Evolutionary conservation across 2,888 invertebrate genomes (phyloP), one percentile per base, ranked within the genome.

Genomic region (Lithophane leautieri): DNA sequence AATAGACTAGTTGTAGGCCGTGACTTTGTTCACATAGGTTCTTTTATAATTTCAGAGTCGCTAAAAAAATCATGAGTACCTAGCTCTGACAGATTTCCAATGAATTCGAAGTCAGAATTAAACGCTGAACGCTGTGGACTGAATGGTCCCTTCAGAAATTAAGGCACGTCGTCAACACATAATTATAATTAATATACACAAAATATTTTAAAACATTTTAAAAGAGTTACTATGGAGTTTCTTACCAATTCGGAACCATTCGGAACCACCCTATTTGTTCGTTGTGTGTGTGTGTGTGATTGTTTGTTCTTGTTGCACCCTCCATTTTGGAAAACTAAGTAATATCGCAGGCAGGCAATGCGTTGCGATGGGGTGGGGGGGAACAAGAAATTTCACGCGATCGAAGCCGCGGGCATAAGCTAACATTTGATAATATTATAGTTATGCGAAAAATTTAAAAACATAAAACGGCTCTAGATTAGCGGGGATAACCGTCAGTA

Each of bases 401-500:
- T 34, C 42, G 1, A 42, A 42, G 42, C 11, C 42, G 42, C 11
- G 42, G 9, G 42, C 42, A 42, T 2, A 42, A 66, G 9, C 16
- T 68, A 6, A 11, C 12, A 42, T 42, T 9, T 42, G 12, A 44
- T 44, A 50, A 34, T 34, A 6, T 34, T 4, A 34, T 6, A 34
- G 19, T 19, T 22, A 50, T 50, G 7, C 7, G 14, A 50, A 28
- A 14, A 6, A 42, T 40, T 58, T 1, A 73, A 60, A 62, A 47
- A 47, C 19, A 56, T 16, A 3, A 8, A 16, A 22, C 19, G 19
- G n/a, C 62, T 42, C 12, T 60, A 68, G 77, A 76, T 76, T 60
- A n/a, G 0, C 4, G 40, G 52, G 4, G 28, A 61, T 16, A 44
- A 42, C 54, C 6, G 16, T 14, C 9, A 34, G 34, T 34, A 34